Evolutionary conservation across 1,140 invertebrate species (phyloP), one percentile per base, ranked within the genome.

Genomic region (Papilio dardanus): DNA sequence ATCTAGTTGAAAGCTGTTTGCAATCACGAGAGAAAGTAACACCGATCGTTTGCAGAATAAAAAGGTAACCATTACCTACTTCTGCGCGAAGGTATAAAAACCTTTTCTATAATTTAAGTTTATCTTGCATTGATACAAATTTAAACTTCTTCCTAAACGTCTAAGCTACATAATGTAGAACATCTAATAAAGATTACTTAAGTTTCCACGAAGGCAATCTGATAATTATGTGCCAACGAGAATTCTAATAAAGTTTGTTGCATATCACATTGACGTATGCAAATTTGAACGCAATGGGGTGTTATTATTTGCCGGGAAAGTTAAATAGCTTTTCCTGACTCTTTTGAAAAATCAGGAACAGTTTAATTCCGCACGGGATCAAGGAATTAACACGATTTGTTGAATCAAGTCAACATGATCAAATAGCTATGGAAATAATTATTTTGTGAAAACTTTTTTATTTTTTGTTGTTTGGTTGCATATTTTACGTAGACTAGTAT

Each of bases 321-420:
- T 88, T 88, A 87, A 88, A 88, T 87, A 86, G 87, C 83, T 88
- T 86, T 86, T 75, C 78, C 77, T 62, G 75, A 74, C 75, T 79
- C 77, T 81, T 78, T 79, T 33, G 74, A 79, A 83, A 83, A 84
- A 83, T 76, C 81, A 78, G 80, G 65, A 82, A 78, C 79, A 83
- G 75, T 86, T 85, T 82, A 82, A 81, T 83, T 80, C 81, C 78
- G 79, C 79, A 84, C 81, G 76, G 82, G 80, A 83, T 79, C 78
- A 76, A 78, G 42, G 58, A 75, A 62, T 74, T 71, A 35, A 67
- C 42, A 28, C 35, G 46, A 28, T 54, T 73, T 73, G 31, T 58
- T 3, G 28, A 73, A 42, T 19, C 12, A 31, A 71, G 16, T 71
- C 2, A 54, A 50, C 16, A 46, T 16, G 31, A 14, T 67, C 37